Conservation (phyloP, 2,888 invertebrate genomes). For the Agelastica alni region DNA sequence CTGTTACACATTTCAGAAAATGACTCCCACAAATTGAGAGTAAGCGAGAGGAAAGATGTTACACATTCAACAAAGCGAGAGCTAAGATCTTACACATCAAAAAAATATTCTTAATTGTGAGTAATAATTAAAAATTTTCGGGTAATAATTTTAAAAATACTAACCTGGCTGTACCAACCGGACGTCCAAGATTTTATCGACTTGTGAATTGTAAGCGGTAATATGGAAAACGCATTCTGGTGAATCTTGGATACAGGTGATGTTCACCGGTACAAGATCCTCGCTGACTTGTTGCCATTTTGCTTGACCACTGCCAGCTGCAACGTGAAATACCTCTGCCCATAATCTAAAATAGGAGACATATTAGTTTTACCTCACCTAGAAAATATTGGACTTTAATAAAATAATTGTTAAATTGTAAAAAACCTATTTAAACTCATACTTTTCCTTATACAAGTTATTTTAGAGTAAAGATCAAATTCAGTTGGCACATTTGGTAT, state of each 20-base stretch:
- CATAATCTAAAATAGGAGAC: slow-evolving; percentile 73
- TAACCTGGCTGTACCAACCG: slow-evolving; percentile 95
- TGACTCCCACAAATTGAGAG: too few species aligned
- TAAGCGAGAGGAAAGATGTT: too few species aligned
- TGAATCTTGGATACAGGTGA: slow-evolving; percentile 95
- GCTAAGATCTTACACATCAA: too few species aligned
- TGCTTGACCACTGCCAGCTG: slow-evolving; percentile 88
- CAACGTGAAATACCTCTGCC: slow-evolving; percentile 98
- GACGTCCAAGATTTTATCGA: slow-evolving; percentile 97
- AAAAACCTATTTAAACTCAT: too few species aligned
- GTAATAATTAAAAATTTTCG: neutral
- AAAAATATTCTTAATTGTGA: slow-evolving; percentile 16
- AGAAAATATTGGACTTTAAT: too few species aligned
- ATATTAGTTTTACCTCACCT: too few species aligned
- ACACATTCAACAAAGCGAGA: too few species aligned
- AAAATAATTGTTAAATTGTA: too few species aligned
- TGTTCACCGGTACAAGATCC: slow-evolving; percentile 97
- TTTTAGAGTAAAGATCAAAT: too few species aligned
- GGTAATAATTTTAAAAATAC: slow-evolving; percentile 31
- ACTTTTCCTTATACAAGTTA: too few species aligned
- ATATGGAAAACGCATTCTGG: slow-evolving; percentile 98
- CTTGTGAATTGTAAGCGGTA: slow-evolving; percentile 98
- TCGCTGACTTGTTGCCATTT: slow-evolving; percentile 98
- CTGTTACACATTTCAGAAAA: too few species aligned
- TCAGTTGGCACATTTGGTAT: too few species aligned